Percentiles rank a stretch among this genome's conserved stretches.
phyloP scores from a whole-genome alignment of 2,888 invertebrate genomes.

The Pristionchus mayeri region DNA sequence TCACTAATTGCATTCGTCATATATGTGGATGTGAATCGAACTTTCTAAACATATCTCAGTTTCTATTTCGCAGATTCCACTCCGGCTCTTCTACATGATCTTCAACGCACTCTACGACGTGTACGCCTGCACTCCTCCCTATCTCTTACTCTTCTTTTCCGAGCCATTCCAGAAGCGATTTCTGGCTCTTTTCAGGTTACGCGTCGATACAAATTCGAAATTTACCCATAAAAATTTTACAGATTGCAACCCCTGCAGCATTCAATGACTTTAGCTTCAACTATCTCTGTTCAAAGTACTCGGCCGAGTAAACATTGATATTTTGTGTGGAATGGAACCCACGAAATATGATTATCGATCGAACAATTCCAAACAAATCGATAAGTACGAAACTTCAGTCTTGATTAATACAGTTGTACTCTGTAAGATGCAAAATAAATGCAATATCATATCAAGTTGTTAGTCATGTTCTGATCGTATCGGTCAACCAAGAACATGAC shows the following conservation, averaged over 20 bases:
- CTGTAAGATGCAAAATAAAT: no score
- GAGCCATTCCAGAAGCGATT: background rate
- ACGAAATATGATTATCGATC: no score
- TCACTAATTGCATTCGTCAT: background rate
- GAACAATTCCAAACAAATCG: no score
- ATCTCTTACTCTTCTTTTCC: conserved; percentile 4
- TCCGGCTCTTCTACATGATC: background rate
- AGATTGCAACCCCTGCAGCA: background rate
- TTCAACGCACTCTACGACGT: background rate
- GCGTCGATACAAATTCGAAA: no score
- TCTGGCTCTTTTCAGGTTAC: background rate
- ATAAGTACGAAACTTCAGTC: no score
- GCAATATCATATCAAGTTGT: no score
- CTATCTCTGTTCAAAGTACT: background rate
- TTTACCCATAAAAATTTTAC: background rate
- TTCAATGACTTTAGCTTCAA: background rate
- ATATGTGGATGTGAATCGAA: background rate
- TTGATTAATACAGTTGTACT: no score
- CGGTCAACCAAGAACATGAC: no score
- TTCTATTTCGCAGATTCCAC: background rate
- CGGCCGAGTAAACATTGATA: no score
- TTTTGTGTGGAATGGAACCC: background rate
- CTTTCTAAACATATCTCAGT: background rate
- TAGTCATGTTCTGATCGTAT: no score
- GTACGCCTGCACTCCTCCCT: conserved; percentile 24